Evolutionary conservation across 2,888 invertebrate species (phyloP), one percentile per base, ranked within the genome.

Genomic region (Melanophora roralis): DNA sequence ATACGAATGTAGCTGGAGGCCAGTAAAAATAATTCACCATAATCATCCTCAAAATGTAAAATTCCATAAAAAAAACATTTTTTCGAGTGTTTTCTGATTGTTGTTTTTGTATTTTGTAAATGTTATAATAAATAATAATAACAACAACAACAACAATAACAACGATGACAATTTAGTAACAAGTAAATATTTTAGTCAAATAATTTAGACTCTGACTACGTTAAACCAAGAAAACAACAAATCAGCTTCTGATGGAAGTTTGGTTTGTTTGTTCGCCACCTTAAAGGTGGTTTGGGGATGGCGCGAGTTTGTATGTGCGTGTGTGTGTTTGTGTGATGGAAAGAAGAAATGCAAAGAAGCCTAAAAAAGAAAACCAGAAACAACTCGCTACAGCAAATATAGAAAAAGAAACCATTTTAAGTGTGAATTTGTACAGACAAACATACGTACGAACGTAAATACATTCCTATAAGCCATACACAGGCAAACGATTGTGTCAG

Each of bases 351-450:
- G 53, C 9, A 43, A 65, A 78, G 65, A 59, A 78, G 69, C 68
- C 68, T 27, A 67, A 67, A 74, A 74, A 59, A 75, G 71, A 80
- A 80, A 80, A 80, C 80, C 80, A 80, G 75, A 80, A 76, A 79
- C 65, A 45, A 51, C 9, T 71, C 32, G 5, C n/a, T 23, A 6
- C 19, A 47, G 51, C 64, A 64, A 49, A 73, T 71, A 65, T 73
- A 68, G 69, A 69, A 74, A 74, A 74, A 78, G 78, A 78, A 74
- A 78, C 74, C 65, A 78, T 78, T 74, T 75, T 65, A 32, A 47
- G 36, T 57, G 38, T 67, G 16, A 60, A 43, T 34, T 59, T 27
- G 51, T 67, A 64, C 59, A 57, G 8, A 71, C 32, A 38, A 9
- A 32, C 53, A 55, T 19, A 32, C 9, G 11, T 21, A 7, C 19